These are phyloP conservation scores for Nemoura dubitans DNA, from an alignment of 2,888 invertebrate genomes.

Conservation along the genomic window DNA sequence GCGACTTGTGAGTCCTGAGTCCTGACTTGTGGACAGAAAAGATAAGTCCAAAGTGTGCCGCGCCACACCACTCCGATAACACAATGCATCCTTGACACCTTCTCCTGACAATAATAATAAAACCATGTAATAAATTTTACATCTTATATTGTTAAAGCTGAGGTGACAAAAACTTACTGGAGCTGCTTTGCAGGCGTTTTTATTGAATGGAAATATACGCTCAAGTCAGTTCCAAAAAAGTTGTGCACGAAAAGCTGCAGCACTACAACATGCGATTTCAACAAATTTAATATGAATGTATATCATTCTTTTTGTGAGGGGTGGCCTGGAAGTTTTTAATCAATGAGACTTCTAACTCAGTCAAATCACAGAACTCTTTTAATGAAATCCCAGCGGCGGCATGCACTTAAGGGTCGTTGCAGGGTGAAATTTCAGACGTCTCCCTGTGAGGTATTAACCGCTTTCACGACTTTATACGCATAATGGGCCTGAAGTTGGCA, in stretches of 20 bases:
- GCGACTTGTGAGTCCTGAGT: neutral
- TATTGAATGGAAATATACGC: neutral
- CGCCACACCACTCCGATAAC: neutral
- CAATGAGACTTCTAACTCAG: no score
- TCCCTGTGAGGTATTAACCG: neutral
- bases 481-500: neutral
- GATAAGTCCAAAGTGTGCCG: slow-evolving; percentile 29
- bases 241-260: neutral
- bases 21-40: slow-evolving; percentile 24
- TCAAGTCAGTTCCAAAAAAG: neutral
- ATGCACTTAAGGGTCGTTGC: neutral
- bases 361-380: neutral
- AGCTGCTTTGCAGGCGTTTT: neutral
- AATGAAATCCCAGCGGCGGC: neutral
- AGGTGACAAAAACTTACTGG: neutral
- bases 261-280: neutral
- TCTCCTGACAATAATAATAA: neutral
- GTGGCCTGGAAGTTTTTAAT: no score
- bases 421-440: neutral
- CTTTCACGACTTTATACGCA: neutral
- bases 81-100: slow-evolving; percentile 23
- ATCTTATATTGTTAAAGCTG: slow-evolving; percentile 4
- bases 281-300: no score
- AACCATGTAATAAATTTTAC: neutral
- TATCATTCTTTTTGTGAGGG: no score